Conservation (phyloP, 2,797 vertebrate species). For the Halcyon badia region DNA sequence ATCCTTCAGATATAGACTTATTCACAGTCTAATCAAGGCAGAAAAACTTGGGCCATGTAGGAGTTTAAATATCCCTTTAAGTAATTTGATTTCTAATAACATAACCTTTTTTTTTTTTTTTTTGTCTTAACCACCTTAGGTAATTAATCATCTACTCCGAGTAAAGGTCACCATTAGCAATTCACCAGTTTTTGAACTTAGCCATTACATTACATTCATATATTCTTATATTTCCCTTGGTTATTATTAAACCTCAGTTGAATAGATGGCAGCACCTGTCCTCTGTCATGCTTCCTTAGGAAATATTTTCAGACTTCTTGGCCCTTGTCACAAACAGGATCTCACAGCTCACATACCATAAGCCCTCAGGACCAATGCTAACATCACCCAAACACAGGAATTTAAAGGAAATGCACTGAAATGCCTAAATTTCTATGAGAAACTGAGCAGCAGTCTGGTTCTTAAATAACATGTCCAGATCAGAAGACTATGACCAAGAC, state of each 20-base stretch:
- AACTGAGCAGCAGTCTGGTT: background rate
- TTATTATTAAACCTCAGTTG: background rate
- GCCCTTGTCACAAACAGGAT: background rate
- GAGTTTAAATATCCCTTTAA: background rate
- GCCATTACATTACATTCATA: background rate
- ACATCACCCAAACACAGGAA: accelerated
- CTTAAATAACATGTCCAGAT: background rate
- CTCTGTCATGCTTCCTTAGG: background rate
- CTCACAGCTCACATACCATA: background rate
- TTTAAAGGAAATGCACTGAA: background rate
- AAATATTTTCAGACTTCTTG: background rate
- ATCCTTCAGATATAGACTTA: background rate
- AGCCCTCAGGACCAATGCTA: background rate
- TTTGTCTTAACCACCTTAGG: background rate
- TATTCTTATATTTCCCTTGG: background rate
- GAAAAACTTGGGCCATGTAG: background rate
- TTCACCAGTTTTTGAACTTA: background rate
- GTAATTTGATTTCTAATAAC: background rate
- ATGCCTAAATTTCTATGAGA: background rate
- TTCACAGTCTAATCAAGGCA: background rate
- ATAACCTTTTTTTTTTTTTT: background rate
- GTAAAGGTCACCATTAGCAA: background rate
- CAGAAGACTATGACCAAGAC: background rate
- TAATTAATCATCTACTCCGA: background rate
- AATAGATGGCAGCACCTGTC: background rate